Evolutionary conservation across 64 coral and sea anemone species (phyloP).

Genomic region (Montipora cactus): DNA sequence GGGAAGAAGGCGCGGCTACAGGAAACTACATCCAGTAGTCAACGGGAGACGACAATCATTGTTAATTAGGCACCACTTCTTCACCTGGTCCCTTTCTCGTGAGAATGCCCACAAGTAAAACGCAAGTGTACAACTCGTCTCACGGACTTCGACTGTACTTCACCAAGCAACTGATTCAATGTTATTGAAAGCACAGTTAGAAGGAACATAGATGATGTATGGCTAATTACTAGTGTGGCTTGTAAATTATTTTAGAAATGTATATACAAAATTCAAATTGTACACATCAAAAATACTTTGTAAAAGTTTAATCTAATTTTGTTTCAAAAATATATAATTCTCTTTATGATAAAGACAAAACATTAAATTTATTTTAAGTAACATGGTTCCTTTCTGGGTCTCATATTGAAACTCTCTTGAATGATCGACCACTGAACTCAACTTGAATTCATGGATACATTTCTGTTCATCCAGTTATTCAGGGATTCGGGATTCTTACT

Average conservation of each 20-base stretch:
- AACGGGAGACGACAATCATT: slow-evolving; percentile 48
- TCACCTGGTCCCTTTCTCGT: not conserved
- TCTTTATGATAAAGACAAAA: not conserved
- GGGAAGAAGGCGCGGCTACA: slow-evolving; percentile 49
- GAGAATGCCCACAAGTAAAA: not conserved
- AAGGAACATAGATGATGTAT: too few relatives aligned
- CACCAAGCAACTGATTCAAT: not conserved
- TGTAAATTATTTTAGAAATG: slow-evolving; percentile 22
- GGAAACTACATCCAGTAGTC: slow-evolving; percentile 52
- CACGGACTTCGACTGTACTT: too few relatives aligned
- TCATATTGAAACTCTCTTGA: not conserved
- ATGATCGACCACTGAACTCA: not conserved
- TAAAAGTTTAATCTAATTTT: not conserved
- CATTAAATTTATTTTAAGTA: not conserved
- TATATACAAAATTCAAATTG: not conserved
- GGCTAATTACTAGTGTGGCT: not conserved
- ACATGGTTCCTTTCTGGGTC: not conserved
- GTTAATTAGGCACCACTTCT: slow-evolving; percentile 68
- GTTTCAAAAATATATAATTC: not conserved
- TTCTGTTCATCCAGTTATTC: slow-evolving; percentile 72
- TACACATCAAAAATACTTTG: not conserved
- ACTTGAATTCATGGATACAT: not conserved
- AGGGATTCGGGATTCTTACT: slow-evolving; percentile 74
- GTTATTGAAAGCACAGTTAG: not conserved
- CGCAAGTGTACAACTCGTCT: not conserved